phyloP scores from a whole-genome alignment of 2,888 invertebrate species.

The Drosophila neonasuta region DNA sequence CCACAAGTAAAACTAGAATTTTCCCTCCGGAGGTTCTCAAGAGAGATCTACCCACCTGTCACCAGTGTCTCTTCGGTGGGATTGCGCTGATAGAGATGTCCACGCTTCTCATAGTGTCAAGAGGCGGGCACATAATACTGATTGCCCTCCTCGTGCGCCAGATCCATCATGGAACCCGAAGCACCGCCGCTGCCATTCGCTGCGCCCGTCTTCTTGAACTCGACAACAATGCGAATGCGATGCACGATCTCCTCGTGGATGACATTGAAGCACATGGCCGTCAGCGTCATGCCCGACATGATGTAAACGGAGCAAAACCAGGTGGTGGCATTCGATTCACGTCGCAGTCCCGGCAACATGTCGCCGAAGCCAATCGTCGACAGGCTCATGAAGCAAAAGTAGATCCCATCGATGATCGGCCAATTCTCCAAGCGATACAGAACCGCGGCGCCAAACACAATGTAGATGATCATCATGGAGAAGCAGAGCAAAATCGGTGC shows the following conservation, averaged over 20 bases:
- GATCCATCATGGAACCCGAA: conserved; percentile 60
- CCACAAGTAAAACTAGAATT: too few relatives aligned
- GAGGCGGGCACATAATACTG: conserved; percentile 79
- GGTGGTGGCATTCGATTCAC: conserved; percentile 86
- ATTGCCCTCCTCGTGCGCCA: conserved; percentile 70
- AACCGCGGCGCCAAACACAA: conserved; percentile 93
- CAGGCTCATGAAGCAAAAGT: conserved; percentile 97
- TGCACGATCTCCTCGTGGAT: conserved; percentile 94
- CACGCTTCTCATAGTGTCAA: conserved; percentile 81
- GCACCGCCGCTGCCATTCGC: conserved; percentile 14
- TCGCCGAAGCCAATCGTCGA: conserved; percentile 96
- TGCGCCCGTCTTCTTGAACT: conserved; percentile 75
- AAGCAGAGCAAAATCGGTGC: conserved; percentile 95
- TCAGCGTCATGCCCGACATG: conserved; percentile 92
- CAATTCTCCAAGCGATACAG: conserved; percentile 95
- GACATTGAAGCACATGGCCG: conserved; percentile 95
- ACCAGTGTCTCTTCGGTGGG: conserved; percentile 85
- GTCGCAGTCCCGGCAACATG: conserved; percentile 87
- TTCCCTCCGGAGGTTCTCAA: too few relatives aligned
- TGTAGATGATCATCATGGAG: conserved; percentile 94
- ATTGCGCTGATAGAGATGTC: conserved; percentile 83
- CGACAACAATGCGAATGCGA: conserved; percentile 86
- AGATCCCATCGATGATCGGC: conserved; percentile 94
- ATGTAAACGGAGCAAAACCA: conserved; percentile 96
- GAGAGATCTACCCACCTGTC: conserved; percentile 75